Conservation (phyloP, 2,797 vertebrate species). For the Xerus rutilus region DNA sequence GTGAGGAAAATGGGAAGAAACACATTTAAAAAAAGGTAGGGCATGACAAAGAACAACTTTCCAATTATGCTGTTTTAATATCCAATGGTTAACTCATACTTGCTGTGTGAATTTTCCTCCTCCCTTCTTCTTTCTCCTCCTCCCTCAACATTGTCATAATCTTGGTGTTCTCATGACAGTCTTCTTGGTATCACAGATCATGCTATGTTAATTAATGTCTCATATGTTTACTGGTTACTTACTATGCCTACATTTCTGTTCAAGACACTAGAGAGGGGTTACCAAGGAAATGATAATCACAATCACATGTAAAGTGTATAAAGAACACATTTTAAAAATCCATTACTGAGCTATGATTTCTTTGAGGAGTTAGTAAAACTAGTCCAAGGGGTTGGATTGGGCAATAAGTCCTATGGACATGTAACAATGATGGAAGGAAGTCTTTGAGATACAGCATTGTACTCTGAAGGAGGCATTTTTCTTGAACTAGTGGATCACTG, state of each 20-base stretch:
- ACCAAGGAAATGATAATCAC: conserved; percentile 6
- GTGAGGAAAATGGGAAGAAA: not conserved
- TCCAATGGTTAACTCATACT: not conserved
- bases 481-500: not conserved
- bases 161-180: not conserved
- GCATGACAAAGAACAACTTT: not conserved
- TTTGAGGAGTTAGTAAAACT: not conserved
- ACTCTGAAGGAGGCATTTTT: not conserved
- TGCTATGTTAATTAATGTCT: not conserved
- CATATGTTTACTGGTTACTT: not conserved
- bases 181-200: not conserved
- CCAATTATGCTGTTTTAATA: not conserved
- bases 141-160: not conserved
- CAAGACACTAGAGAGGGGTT: not conserved
- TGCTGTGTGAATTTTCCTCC: not conserved
- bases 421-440: not conserved
- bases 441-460: not conserved
- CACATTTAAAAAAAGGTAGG: not conserved
- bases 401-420: not conserved
- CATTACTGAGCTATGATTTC: not conserved
- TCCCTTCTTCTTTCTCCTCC: not conserved
- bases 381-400: not conserved
- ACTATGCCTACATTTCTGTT: not conserved
- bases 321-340: not conserved
- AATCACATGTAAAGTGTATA: not conserved